Conservation (phyloP, 2,113 vertebrate genomes). For the Nothocercus julius region DNA sequence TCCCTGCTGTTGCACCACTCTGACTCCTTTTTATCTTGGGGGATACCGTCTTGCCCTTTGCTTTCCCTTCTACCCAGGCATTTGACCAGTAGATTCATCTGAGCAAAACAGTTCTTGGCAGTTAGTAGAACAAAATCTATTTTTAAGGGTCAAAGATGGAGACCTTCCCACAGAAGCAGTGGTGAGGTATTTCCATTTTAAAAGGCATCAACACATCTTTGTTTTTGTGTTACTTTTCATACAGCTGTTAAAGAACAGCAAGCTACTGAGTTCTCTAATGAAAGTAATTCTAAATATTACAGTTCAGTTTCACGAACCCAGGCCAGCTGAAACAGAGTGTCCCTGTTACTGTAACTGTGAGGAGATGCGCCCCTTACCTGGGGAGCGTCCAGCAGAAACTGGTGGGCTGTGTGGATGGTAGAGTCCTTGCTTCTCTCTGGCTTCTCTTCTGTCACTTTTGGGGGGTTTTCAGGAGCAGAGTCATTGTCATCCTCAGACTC, state of each 20-base stretch:
- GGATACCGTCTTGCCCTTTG: neutral
- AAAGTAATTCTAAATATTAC: neutral
- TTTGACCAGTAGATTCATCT: neutral
- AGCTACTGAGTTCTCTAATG: neutral
- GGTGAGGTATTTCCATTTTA: neutral
- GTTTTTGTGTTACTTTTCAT: neutral
- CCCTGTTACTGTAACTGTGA: neutral
- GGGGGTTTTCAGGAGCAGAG: conserved; percentile 44
- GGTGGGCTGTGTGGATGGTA: conserved; percentile 87
- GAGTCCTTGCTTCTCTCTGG: conserved; percentile 85
- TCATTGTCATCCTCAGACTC: conserved; percentile 67
- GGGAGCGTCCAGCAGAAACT: conserved; percentile 79
- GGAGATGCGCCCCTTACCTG: conserved; percentile 60
- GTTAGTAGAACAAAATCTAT: neutral
- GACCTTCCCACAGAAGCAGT: neutral
- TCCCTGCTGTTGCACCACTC: neutral
- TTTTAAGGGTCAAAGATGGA: neutral
- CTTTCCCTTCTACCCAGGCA: neutral
- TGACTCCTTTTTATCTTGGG: neutral
- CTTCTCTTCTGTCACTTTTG: conserved; percentile 59
- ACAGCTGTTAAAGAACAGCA: neutral
- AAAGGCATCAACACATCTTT: neutral
- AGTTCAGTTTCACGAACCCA: neutral
- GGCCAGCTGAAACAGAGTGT: neutral
- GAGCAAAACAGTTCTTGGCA: neutral